Base-by-base conservation (phyloP, 1,140 invertebrate genomes). In the Oncopeltus fasciatus region DNA sequence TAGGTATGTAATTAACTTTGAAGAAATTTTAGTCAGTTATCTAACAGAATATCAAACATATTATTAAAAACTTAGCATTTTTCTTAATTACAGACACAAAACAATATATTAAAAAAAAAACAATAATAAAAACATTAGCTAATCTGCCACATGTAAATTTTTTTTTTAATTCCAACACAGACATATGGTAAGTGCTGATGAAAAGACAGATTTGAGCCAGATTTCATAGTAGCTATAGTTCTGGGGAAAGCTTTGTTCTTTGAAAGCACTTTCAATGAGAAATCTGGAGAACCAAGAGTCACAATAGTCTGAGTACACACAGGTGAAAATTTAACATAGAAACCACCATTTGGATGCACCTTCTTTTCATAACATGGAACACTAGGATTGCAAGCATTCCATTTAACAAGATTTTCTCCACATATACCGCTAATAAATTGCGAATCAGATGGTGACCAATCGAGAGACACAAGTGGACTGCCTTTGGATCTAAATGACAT, bases 401-500 rank as follows among this genome's bases (percentile, higher is more conserved):
- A 49, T 20, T 20, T 49, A 49, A 24, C 21, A 49, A 49, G 47
- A 49, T 49, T 49, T 49, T 20, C 47, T 49, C 47, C 47, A 49
- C 47, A 49, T 21, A 49, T 49, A 49, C n/a, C 47, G 24, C 11
- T 24, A 21, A 49, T 49, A 24, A 20, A 21, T 20, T 49, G 71
- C 49, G 78, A 75, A 72, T 87, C 84, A 18, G 70, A 69, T 8
- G 77, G 73, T 20, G 79, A 77, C 87, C 86, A 90, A 73, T 88
- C 84, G 12, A 82, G 81, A n/a, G 78, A 75, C 68, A 78, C 77
- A 2, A 87, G 69, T 2, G 86, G 81, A 46, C 77, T 73, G 62
- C 79, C 77, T 12, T 78, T 77, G 53, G 83, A 77, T 68, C 86
- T 83, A 8, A 88, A 72, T 0, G 85, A 87, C 69, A 87, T 76